These are phyloP conservation scores for Nymphalis urticae DNA, from an alignment of 2,888 invertebrate genomes.

Conservation along the genomic window DNA sequence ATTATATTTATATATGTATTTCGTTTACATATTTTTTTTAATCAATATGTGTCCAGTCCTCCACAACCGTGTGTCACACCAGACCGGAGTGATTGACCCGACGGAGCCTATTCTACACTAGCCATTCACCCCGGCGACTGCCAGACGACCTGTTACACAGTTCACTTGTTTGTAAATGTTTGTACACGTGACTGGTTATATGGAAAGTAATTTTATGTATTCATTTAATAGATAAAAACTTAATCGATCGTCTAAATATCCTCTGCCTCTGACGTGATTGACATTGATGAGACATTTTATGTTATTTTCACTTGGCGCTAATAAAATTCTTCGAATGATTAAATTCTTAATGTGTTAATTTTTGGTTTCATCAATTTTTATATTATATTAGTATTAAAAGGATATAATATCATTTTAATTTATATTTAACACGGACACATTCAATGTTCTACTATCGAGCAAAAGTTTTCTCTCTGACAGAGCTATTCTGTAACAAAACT, in stretches of 20 bases:
- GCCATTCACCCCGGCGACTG: constrained; percentile 67
- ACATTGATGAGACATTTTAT: not conserved
- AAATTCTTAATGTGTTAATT: too few relatives aligned
- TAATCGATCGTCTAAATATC: too few relatives aligned
- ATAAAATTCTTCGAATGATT: too few relatives aligned
- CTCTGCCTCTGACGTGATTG: not conserved
- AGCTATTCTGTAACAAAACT: too few relatives aligned
- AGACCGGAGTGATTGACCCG: constrained; percentile 67
- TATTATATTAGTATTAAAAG: too few relatives aligned
- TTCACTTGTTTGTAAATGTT: constrained; percentile 54
- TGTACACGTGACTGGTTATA: constrained; percentile 38
- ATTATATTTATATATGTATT: constrained; percentile 19
- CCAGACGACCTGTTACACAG: constrained; percentile 76
- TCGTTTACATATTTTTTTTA: constrained; percentile 11
- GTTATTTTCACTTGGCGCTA: too few relatives aligned
- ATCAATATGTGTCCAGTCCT: not conserved
- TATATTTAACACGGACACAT: too few relatives aligned
- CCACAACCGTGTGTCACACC: constrained; percentile 36
- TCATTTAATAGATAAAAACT: constrained; percentile 8
- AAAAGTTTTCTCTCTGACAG: too few relatives aligned
- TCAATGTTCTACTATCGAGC: too few relatives aligned
- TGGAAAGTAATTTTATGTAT: constrained; percentile 20
- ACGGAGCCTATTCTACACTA: constrained; percentile 56
- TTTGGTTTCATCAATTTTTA: too few relatives aligned
- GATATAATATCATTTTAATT: too few relatives aligned